These are phyloP conservation scores for Ormyrus pomaceus DNA, from an alignment of 2,888 invertebrate genomes.

Conservation along the genomic window DNA sequence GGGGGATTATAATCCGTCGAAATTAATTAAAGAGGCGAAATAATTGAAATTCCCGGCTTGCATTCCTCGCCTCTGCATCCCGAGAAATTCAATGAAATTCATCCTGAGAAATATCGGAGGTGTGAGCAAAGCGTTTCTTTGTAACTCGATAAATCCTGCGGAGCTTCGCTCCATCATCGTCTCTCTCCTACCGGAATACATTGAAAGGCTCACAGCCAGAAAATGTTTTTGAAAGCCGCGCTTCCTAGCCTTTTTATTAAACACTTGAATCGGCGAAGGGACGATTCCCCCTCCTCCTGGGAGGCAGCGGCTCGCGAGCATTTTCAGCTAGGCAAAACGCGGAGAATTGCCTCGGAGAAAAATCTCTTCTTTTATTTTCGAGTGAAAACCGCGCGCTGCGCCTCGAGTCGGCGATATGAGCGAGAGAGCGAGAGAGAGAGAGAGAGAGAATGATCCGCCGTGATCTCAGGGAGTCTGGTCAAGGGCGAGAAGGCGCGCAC, in stretches of 20 bases:
- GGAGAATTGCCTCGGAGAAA: too few species aligned
- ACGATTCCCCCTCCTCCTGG: too few species aligned
- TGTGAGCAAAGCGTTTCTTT: constrained; percentile 14
- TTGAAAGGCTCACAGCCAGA: not conserved
- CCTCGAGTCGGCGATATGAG: constrained; percentile 25
- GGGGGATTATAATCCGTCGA: too few species aligned
- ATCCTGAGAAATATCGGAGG: constrained; percentile 13
- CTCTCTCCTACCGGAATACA: not conserved
- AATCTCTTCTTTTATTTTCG: too few species aligned
- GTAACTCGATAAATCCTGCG: constrained; percentile 3
- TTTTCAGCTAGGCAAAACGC: too few species aligned
- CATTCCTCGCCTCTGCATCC: constrained; percentile 11
- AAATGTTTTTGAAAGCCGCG: not conserved
- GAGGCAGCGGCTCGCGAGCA: too few species aligned
- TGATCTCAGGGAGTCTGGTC: not conserved
- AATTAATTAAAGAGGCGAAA: not conserved
- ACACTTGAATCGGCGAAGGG: not conserved
- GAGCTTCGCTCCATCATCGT: too few species aligned
- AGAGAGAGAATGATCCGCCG: not conserved
- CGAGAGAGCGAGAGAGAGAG: not conserved
- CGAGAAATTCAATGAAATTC: constrained; percentile 37
- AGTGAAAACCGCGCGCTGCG: not conserved
- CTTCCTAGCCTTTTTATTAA: constrained; percentile 12
- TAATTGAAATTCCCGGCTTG: not conserved
- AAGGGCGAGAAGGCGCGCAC: constrained; percentile 1